These are phyloP conservation scores for Melierax canorus DNA, from an alignment of 2,113 vertebrate genomes.

Conservation along the genomic window DNA sequence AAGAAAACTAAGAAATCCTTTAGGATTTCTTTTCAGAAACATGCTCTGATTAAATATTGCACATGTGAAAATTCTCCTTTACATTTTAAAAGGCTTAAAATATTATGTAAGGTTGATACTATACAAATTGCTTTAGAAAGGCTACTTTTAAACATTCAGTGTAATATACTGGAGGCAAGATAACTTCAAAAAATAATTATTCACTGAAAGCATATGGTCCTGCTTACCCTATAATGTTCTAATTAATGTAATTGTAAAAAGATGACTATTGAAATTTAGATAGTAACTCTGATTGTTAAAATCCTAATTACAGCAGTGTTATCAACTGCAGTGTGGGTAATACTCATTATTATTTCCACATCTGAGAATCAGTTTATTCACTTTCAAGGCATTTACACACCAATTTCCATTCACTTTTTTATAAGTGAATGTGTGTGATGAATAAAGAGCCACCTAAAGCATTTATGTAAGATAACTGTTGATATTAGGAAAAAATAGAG, in stretches of 20 bases:
- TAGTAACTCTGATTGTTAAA: conserved; percentile 23
- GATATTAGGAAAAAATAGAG: neutral
- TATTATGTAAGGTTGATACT: neutral
- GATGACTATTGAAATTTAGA: neutral
- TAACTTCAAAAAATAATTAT: neutral
- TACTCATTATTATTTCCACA: neutral
- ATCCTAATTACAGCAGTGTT: conserved; percentile 37
- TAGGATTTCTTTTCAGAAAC: neutral
- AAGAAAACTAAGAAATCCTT: neutral
- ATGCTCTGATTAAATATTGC: neutral
- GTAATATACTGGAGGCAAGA: neutral
- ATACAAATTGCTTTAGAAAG: neutral
- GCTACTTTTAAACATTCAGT: neutral
- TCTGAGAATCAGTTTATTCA: neutral
- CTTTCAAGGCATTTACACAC: neutral
- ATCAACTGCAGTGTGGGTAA: neutral
- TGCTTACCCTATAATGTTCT: neutral
- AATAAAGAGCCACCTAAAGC: neutral
- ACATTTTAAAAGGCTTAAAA: neutral
- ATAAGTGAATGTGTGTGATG: neutral
- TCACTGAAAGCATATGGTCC: neutral
- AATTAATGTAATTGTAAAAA: neutral
- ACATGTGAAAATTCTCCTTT: neutral
- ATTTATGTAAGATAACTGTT: neutral
- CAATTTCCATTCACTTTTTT: neutral